phyloP scores from a whole-genome alignment of 2,113 vertebrate genomes.

The Lepidothrix coronata region DNA sequence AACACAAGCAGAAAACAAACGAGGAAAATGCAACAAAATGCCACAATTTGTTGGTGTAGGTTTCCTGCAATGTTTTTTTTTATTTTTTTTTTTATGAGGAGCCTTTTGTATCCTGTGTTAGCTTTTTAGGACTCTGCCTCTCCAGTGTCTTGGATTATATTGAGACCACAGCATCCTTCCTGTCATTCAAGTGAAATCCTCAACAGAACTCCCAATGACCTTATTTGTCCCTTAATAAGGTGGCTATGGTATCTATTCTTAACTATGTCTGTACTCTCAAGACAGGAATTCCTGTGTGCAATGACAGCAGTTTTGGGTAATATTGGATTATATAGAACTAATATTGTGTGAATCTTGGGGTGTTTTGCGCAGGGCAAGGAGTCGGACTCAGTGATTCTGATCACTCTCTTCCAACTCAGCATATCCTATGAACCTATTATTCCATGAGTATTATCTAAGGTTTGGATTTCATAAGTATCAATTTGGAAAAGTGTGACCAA shows the following conservation, averaged over 20 bases:
- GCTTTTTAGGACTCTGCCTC: not conserved
- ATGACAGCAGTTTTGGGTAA: not conserved
- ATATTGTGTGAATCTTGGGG: not conserved
- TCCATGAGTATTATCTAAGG: not conserved
- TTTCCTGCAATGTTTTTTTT: not conserved
- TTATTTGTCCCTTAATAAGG: not conserved
- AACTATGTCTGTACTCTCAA: not conserved
- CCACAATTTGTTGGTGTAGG: not conserved
- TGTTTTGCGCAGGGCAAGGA: not conserved
- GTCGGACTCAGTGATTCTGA: not conserved
- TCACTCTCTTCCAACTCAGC: not conserved
- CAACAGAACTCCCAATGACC: not conserved
- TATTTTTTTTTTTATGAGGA: not conserved
- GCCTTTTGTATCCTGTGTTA: not conserved
- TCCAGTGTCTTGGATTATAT: not conserved
- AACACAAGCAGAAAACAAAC: not conserved
- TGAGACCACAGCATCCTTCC: constrained; percentile 27
- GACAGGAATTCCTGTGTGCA: not conserved
- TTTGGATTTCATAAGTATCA: not conserved
- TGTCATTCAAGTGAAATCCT: constrained; percentile 25
- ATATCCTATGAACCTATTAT: not conserved
- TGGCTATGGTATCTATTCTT: not conserved
- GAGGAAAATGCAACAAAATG: not conserved
- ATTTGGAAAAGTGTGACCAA: not conserved
- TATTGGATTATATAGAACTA: not conserved